Percentiles rank a stretch among this genome's conserved stretches.
phyloP scores from a whole-genome alignment of 1,140 invertebrate genomes.

The Leguminivora glycinivorella region DNA sequence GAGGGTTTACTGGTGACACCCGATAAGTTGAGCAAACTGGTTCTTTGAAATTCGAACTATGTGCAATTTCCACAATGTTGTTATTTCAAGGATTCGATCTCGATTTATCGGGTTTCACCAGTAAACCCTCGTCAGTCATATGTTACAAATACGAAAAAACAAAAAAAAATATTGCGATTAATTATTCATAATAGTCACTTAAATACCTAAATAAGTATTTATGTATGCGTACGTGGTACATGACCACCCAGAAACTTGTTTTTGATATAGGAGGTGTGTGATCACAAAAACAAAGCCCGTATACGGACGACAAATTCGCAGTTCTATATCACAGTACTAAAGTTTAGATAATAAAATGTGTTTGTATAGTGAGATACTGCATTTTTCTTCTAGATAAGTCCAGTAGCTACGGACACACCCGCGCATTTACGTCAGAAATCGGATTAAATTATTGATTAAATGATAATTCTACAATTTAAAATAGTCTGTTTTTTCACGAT shows the following conservation, averaged over 20 bases:
- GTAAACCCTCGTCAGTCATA: too few species aligned
- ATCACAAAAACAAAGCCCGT: background rate
- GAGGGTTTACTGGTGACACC: too few species aligned
- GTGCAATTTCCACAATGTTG: too few species aligned
- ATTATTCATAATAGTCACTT: too few species aligned
- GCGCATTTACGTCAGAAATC: background rate
- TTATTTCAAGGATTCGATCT: too few species aligned
- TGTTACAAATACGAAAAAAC: too few species aligned
- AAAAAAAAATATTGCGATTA: too few species aligned
- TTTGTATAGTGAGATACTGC: background rate
- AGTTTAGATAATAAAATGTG: background rate
- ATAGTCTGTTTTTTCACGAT: background rate
- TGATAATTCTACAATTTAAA: background rate
- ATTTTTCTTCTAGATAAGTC: background rate
- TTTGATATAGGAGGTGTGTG: background rate
- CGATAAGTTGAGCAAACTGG: too few species aligned
- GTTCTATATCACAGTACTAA: background rate
- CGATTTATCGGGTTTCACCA: too few species aligned
- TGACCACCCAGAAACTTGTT: background rate
- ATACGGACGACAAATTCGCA: background rate
- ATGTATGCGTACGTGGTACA: background rate
- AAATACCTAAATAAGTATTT: background rate
- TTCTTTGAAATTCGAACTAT: too few species aligned
- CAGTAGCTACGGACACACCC: conserved; percentile 4
- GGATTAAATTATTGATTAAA: conserved; percentile 2